Conservation (phyloP, 2,888 invertebrate species). For the Esperia sulphurella region DNA sequence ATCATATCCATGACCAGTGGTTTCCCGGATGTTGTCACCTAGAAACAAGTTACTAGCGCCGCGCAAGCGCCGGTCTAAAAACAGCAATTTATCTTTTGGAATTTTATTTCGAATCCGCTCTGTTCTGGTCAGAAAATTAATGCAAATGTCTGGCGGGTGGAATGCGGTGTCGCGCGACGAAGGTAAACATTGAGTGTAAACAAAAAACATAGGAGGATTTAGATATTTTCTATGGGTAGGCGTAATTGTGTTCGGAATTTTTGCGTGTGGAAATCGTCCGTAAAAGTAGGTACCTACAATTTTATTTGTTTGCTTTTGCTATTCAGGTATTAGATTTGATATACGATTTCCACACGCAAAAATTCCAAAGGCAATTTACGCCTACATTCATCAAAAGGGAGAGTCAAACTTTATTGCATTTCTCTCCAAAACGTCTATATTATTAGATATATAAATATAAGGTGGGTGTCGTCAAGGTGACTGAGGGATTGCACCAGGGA, state of each 20-base stretch:
- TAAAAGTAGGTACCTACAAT: too few species aligned
- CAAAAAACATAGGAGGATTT: not conserved
- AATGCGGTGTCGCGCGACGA: constrained; percentile 7
- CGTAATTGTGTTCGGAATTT: not conserved
- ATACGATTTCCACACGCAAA: too few species aligned
- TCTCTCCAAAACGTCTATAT: too few species aligned
- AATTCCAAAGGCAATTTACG: too few species aligned
- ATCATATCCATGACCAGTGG: not conserved
- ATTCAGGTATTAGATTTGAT: too few species aligned
- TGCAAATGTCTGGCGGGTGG: constrained; percentile 7
- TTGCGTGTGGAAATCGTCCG: not conserved
- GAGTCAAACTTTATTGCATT: too few species aligned
- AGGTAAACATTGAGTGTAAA: constrained; percentile 9
- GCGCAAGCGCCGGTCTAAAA: constrained; percentile 2
- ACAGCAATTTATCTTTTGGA: constrained; percentile 1
- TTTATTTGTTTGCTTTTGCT: too few species aligned
- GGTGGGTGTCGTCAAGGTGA: too few species aligned
- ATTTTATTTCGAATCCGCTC: constrained; percentile 2
- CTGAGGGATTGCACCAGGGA: too few species aligned
- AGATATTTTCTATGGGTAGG: too few species aligned
- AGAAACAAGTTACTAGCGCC: constrained; percentile 4
- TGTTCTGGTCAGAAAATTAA: constrained; percentile 5
- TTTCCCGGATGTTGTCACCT: constrained; percentile 5
- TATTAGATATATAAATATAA: too few species aligned
- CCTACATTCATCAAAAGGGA: too few species aligned